phyloP scores from a whole-genome alignment of 2,113 vertebrate species.

The Myiozetetes cayanensis region DNA sequence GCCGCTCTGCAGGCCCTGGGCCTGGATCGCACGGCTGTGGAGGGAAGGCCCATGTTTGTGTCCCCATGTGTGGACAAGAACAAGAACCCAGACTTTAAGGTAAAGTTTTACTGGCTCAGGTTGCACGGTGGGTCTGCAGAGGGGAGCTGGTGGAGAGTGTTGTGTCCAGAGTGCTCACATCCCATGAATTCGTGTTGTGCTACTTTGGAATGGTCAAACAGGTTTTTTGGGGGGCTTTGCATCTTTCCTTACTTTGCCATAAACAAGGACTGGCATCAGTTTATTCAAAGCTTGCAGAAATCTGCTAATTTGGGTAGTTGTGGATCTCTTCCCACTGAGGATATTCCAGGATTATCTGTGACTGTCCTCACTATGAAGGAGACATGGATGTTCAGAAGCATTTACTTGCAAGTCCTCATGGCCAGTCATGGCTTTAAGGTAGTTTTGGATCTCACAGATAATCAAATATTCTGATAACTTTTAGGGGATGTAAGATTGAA shows the following conservation, averaged over 20 bases:
- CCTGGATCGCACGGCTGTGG: conserved; percentile 84
- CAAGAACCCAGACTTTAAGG: conserved; percentile 96
- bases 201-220: not conserved
- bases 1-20: conserved; percentile 80
- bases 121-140: not conserved
- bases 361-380: not conserved
- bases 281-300: not conserved
- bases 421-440: not conserved
- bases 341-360: not conserved
- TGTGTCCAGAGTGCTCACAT: not conserved
- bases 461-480: not conserved
- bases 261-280: not conserved
- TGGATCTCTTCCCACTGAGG: not conserved
- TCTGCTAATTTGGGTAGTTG: not conserved
- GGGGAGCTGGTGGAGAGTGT: not conserved
- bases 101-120: conserved; percentile 1
- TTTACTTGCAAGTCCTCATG: not conserved
- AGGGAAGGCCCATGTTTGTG: conserved; percentile 94
- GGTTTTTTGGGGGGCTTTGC: not conserved
- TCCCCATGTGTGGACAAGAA: conserved; percentile 95
- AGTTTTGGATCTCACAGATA: not conserved
- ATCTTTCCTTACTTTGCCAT: accelerated
- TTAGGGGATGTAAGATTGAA: not conserved
- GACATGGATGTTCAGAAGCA: not conserved
- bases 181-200: accelerated